phyloP scores from a whole-genome alignment of 2,888 invertebrate species.

The Digitonthophagus gazella region DNA sequence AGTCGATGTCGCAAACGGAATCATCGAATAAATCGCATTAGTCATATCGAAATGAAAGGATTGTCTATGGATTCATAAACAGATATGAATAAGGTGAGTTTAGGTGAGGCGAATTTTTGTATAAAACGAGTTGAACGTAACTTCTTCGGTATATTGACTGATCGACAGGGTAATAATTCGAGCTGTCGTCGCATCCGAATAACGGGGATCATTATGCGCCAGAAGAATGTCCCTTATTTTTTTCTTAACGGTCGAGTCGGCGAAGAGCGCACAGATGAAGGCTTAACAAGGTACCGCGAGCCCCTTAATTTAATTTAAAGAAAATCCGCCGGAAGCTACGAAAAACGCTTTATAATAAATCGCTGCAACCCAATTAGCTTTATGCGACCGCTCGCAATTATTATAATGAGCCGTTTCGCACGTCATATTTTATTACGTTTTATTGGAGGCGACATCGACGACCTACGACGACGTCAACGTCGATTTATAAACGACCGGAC shows the following conservation, averaged over 20 bases:
- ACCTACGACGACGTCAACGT: neutral
- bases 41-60: too few relatives aligned
- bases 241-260: neutral
- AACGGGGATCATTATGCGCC: neutral
- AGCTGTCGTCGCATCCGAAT: slow-evolving; percentile 1
- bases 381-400: neutral
- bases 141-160: slow-evolving; percentile 6
- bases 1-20: neutral
- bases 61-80: neutral
- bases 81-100: neutral
- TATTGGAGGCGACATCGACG: neutral
- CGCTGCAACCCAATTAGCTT: neutral
- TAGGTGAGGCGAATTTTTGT: too few relatives aligned
- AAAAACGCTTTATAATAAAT: neutral
- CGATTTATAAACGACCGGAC: neutral
- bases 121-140: too few relatives aligned
- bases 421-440: neutral
- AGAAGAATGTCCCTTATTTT: neutral
- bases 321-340: neutral
- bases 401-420: neutral
- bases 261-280: neutral
- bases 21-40: neutral
- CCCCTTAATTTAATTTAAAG: neutral
- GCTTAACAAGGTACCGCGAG: neutral
- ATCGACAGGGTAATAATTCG: slow-evolving; percentile 13